Percentiles rank a stretch among this genome's conserved stretches.
Evolutionary conservation across 1,140 invertebrate genomes (phyloP).

Genomic region (Maniola jurtina): DNA sequence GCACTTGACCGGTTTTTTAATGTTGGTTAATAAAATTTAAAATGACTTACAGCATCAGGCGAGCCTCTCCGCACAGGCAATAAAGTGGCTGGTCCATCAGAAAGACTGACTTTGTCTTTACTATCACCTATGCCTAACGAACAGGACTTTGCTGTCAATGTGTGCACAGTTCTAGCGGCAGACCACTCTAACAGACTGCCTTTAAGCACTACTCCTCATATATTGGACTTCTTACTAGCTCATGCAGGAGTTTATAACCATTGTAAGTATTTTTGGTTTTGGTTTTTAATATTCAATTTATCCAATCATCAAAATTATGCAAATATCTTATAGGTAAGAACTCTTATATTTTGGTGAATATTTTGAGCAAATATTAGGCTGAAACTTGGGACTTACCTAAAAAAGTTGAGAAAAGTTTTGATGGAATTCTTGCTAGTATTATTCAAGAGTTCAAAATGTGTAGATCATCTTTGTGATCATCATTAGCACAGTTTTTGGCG

Average conservation of each 20-base stretch:
- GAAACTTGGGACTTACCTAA: no score
- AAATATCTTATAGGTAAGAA: no score
- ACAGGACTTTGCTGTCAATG: conserved; percentile 98
- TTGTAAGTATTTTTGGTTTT: conserved; percentile 79
- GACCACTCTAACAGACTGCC: conserved; percentile 94
- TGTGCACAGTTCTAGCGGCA: conserved; percentile 96
- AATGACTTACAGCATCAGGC: conserved; percentile 85
- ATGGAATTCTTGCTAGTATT: no score
- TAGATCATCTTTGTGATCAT: no score
- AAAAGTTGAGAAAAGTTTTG: no score
- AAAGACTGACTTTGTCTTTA: conserved; percentile 93
- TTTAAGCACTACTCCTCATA: conserved; percentile 88
- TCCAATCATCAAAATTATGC: no score
- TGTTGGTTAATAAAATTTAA: not conserved
- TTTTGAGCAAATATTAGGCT: no score
- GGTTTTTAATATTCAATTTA: not conserved
- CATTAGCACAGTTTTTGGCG: no score
- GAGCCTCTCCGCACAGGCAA: conserved; percentile 85
- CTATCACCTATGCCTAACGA: conserved; percentile 98
- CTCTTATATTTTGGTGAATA: no score
- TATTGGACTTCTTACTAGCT: conserved; percentile 93
- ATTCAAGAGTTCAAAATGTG: no score
- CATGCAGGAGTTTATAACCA: conserved; percentile 96
- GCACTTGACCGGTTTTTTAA: not conserved
- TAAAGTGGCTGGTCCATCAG: conserved; percentile 86